Conservation (phyloP, 2,888 invertebrate species). For the Criorhina ranunculi region DNA sequence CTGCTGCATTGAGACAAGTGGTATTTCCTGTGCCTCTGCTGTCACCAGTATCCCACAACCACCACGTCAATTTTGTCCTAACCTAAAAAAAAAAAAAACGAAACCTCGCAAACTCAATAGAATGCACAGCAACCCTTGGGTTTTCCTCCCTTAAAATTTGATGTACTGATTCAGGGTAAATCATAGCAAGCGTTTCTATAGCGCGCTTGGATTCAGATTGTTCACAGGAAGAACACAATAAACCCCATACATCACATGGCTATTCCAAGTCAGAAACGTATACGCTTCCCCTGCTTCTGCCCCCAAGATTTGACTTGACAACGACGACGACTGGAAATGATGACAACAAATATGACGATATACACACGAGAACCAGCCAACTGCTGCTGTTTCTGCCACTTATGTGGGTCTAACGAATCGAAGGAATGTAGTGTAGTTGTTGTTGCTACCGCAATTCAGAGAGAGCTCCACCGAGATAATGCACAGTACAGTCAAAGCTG, state of each 20-base stretch:
- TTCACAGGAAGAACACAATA: slow-evolving; percentile 34
- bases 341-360: slow-evolving; percentile 59
- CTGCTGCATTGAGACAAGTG: slow-evolving; percentile 52
- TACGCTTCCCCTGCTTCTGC: slow-evolving; percentile 51
- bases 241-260: slow-evolving; percentile 61
- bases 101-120: slow-evolving; percentile 41
- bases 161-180: slow-evolving; percentile 38
- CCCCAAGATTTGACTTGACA: slow-evolving; percentile 65
- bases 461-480: slow-evolving; percentile 65
- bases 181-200: slow-evolving; percentile 52
- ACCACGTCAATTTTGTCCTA: slow-evolving; percentile 71
- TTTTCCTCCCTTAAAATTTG: slow-evolving; percentile 64
- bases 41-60: slow-evolving; percentile 48
- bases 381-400: slow-evolving; percentile 56
- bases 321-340: slow-evolving; percentile 58
- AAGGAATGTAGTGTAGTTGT: slow-evolving; percentile 62
- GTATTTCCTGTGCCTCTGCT: slow-evolving; percentile 62
- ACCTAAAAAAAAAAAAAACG: slow-evolving; percentile 64
- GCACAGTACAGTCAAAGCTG: slow-evolving; percentile 28
- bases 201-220: slow-evolving; percentile 42
- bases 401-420: slow-evolving; percentile 61
- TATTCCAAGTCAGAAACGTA: slow-evolving; percentile 37
- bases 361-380: slow-evolving; percentile 66
- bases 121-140: slow-evolving; percentile 63
- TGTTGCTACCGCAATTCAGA: slow-evolving; percentile 45